Evolutionary conservation across 1,140 invertebrate species (phyloP).

Genomic region (Papilio xuthus): DNA sequence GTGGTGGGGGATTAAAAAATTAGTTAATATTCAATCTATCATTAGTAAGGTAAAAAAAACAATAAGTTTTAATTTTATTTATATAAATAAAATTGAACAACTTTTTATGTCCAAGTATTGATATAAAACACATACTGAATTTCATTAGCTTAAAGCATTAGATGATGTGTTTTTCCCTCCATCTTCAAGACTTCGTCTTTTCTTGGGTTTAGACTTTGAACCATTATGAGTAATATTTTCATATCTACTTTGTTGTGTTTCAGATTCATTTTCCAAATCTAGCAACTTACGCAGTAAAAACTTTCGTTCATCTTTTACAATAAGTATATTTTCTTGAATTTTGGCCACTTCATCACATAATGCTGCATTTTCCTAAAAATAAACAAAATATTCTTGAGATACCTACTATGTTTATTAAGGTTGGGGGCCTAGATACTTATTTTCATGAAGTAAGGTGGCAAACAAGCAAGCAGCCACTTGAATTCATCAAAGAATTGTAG

Average conservation of each 20-base stretch:
- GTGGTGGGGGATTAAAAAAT: background rate
- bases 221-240: constrained; percentile 61
- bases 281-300: constrained; percentile 86
- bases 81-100: background rate
- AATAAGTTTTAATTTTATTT: background rate
- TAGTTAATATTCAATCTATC: background rate
- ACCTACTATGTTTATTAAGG: too few relatives aligned
- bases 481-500: too few relatives aligned
- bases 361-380: constrained; percentile 88
- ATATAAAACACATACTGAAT: background rate
- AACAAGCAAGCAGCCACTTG: too few relatives aligned
- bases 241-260: constrained; percentile 64
- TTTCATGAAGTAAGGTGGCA: too few relatives aligned
- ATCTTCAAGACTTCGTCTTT: constrained; percentile 66
- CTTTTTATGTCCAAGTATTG: background rate
- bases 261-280: constrained; percentile 84
- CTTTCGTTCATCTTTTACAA: constrained; percentile 89
- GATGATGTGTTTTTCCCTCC: constrained; percentile 49
- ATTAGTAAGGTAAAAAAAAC: background rate
- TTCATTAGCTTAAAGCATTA: constrained; percentile 15
- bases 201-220: constrained; percentile 66
- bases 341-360: constrained; percentile 90
- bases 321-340: constrained; percentile 88
- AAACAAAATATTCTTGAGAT: background rate
- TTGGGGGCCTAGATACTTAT: too few relatives aligned